Conservation (phyloP, 1,140 invertebrate genomes). For the Drosophila sulfurigaster region DNA sequence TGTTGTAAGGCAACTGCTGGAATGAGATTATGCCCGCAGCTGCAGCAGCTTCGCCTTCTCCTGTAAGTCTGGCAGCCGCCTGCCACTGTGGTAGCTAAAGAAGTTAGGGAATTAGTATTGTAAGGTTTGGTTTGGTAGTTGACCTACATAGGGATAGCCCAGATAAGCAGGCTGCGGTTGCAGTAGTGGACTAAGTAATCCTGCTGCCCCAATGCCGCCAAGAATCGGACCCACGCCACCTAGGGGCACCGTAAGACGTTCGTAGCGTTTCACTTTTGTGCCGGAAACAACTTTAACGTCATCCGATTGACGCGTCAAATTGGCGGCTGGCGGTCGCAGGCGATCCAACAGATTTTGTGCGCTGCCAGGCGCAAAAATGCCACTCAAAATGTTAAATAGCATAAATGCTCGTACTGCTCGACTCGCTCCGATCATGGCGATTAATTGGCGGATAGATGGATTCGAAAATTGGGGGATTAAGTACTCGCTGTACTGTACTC, state of each 20-base stretch:
- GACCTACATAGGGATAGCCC: constrained; percentile 70
- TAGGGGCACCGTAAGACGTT: constrained; percentile 71
- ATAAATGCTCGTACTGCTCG: constrained; percentile 33
- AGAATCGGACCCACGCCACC: constrained; percentile 52
- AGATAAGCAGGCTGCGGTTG: constrained; percentile 62
- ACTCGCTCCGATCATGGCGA: constrained; percentile 50
- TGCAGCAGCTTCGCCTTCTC: constrained; percentile 59
- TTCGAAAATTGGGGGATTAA: background rate
- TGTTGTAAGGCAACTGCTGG: constrained; percentile 77
- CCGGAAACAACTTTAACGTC: constrained; percentile 80
- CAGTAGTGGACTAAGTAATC: constrained; percentile 55
- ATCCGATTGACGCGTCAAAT: constrained; percentile 54
- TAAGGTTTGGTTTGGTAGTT: background rate
- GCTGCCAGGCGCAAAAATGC: constrained; percentile 63
- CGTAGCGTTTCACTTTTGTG: constrained; percentile 81
- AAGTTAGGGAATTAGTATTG: background rate
- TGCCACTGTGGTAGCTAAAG: constrained; percentile 72
- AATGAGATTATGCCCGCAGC: constrained; percentile 74
- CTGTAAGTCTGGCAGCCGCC: constrained; percentile 63
- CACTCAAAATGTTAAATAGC: constrained; percentile 44
- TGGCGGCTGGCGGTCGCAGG: constrained; percentile 56
- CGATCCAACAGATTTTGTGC: constrained; percentile 75
- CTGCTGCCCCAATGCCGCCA: constrained; percentile 54
- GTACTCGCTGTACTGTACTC: constrained; percentile 31
- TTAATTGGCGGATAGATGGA: constrained; percentile 12